Evolutionary conservation across 2,113 vertebrate species (phyloP).

Genomic region (Apus apus): DNA sequence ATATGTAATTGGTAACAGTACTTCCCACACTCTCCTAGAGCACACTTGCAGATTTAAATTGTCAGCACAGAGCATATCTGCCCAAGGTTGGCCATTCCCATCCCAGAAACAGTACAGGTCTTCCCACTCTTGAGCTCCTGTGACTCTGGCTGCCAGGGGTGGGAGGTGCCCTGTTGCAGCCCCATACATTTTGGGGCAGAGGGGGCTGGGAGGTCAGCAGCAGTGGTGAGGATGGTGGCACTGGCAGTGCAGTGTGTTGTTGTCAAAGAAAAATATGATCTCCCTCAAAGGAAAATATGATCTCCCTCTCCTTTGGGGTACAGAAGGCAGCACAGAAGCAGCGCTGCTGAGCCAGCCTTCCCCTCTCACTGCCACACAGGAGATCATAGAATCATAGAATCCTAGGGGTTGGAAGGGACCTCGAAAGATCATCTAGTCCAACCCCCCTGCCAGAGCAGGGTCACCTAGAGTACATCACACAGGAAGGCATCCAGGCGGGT

Average conservation of each 20-base stretch:
- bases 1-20: not conserved
- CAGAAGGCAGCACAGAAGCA: not conserved
- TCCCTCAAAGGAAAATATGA: rapidly evolving
- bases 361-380: rapidly evolving
- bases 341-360: not conserved
- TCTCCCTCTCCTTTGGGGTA: not conserved
- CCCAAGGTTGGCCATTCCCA: not conserved
- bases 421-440: too few relatives aligned
- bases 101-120: not conserved
- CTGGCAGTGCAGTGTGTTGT: not conserved
- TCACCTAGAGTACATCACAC: too few relatives aligned
- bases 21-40: not conserved
- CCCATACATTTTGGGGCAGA: not conserved
- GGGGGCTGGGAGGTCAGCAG: not conserved
- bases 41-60: not conserved
- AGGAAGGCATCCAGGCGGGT: too few relatives aligned
- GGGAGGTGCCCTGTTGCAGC: not conserved
- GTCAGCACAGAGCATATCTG: not conserved
- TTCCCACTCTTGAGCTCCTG: not conserved
- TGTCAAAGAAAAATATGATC: not conserved
- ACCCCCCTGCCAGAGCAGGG: too few relatives aligned
- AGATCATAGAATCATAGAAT: too few relatives aligned
- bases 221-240: not conserved
- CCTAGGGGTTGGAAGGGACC: too few relatives aligned
- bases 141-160: not conserved